Evolutionary conservation across 2,113 vertebrate species (phyloP).

Genomic region (Oncorhynchus kisutch): DNA sequence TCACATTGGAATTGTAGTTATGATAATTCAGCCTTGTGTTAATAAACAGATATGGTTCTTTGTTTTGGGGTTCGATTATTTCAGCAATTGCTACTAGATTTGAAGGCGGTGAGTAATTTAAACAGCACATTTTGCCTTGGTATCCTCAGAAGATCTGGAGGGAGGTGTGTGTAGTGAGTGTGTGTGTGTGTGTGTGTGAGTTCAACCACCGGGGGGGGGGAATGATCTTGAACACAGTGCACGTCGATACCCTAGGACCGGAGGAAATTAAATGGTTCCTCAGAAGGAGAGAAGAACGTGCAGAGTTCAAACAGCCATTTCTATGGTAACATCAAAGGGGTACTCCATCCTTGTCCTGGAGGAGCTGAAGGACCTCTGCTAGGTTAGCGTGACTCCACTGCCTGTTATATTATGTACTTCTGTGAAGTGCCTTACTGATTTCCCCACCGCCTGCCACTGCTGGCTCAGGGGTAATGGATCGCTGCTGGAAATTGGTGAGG

Average conservation of each 20-base stretch:
- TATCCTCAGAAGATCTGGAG: slow-evolving; percentile 9
- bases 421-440: slow-evolving; percentile 13
- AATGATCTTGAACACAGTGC: background rate
- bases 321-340: slow-evolving; percentile 32
- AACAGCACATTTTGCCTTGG: background rate
- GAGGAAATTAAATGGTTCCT: slow-evolving; percentile 28
- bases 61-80: background rate
- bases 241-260: slow-evolving; percentile 10
- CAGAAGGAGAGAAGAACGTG: slow-evolving; percentile 17
- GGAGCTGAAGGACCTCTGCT: slow-evolving; percentile 12
- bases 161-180: background rate
- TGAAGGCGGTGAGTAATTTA: background rate
- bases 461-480: slow-evolving; percentile 9
- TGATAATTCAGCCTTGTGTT: background rate
- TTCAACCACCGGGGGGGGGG: background rate
- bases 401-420: background rate
- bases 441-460: background rate
- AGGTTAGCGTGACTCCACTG: slow-evolving; percentile 6
- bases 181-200: background rate
- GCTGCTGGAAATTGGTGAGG: slow-evolving; percentile 6
- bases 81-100: background rate
- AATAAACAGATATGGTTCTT: background rate
- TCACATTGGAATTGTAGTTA: too few species aligned
- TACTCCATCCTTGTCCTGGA: slow-evolving; percentile 29
- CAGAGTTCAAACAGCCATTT: slow-evolving; percentile 37